Percentiles rank a stretch among this genome's conserved stretches.
These are phyloP conservation scores for Heliopora coerulea DNA, from an alignment of 92 coral and sea anemone species.

Conservation along the genomic window DNA sequence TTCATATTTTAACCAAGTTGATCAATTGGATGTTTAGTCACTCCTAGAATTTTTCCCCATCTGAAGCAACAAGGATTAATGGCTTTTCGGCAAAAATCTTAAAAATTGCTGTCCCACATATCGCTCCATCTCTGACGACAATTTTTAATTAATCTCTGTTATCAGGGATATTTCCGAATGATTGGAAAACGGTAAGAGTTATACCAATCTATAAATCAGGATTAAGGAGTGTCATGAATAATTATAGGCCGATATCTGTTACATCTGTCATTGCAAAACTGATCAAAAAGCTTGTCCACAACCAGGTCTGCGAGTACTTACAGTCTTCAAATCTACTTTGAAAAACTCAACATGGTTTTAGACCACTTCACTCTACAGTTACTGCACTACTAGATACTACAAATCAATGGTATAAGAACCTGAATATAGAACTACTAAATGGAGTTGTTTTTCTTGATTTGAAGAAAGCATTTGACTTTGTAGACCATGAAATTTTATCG, in stretches of 20 bases:
- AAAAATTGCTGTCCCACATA: neutral
- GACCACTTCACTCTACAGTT: neutral
- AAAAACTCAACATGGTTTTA: too few relatives aligned
- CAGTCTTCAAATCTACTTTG: too few relatives aligned
- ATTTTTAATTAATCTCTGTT: slow-evolving; percentile 19
- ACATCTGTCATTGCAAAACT: too few relatives aligned
- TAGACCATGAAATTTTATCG: neutral
- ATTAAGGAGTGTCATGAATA: neutral
- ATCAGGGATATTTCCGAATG: slow-evolving; percentile 18
- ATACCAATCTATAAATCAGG: neutral
- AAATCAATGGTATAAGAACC: slow-evolving; percentile 1
- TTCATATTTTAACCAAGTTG: neutral
- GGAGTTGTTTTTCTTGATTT: neutral
- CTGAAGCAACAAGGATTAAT: neutral
- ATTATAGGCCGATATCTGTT: neutral
- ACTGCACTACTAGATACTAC: neutral
- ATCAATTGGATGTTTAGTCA: neutral
- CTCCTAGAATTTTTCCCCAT: neutral
- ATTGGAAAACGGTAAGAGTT: slow-evolving; percentile 5
- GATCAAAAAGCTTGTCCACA: too few relatives aligned
- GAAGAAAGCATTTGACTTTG: neutral
- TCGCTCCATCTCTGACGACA: neutral
- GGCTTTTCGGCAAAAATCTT: neutral
- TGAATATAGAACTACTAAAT: neutral
- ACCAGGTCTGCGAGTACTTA: too few relatives aligned